Evolutionary conservation across 2,797 vertebrate genomes (phyloP).

Genomic region (Oryzias sinensis): DNA sequence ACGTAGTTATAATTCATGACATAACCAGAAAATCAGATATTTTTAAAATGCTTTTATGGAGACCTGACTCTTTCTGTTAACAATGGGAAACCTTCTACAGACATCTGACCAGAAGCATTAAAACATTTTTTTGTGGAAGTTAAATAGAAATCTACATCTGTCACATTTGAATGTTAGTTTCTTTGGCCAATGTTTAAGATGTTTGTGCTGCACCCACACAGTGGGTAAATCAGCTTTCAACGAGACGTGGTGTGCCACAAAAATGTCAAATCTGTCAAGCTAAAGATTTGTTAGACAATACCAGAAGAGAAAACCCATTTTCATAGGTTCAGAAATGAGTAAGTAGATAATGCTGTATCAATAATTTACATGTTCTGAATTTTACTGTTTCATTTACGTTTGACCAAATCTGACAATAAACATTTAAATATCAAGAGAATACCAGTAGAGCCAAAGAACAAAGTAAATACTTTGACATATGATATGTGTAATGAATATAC

Average conservation of each 20-base stretch:
- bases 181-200: neutral
- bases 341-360: neutral
- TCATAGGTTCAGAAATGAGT: neutral
- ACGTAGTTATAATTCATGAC: constrained; percentile 21
- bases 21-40: neutral
- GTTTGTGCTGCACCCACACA: neutral
- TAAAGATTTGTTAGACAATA: too few relatives aligned
- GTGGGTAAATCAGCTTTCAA: neutral
- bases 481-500: too few relatives aligned
- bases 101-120: too few relatives aligned
- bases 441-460: constrained; percentile 19
- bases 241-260: neutral
- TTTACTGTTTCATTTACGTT: neutral
- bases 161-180: neutral
- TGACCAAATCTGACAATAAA: neutral
- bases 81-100: too few relatives aligned
- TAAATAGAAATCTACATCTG: too few relatives aligned
- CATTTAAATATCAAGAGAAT: constrained; percentile 2
- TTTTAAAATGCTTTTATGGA: neutral
- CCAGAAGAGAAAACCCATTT: neutral
- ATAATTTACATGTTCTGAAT: neutral
- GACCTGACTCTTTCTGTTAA: constrained; percentile 7
- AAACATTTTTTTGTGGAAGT: too few relatives aligned
- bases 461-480: neutral
- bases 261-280: neutral